These are phyloP conservation scores for Rhynchonycteris naso DNA, from an alignment of 2,797 vertebrate genomes.

Conservation along the genomic window DNA sequence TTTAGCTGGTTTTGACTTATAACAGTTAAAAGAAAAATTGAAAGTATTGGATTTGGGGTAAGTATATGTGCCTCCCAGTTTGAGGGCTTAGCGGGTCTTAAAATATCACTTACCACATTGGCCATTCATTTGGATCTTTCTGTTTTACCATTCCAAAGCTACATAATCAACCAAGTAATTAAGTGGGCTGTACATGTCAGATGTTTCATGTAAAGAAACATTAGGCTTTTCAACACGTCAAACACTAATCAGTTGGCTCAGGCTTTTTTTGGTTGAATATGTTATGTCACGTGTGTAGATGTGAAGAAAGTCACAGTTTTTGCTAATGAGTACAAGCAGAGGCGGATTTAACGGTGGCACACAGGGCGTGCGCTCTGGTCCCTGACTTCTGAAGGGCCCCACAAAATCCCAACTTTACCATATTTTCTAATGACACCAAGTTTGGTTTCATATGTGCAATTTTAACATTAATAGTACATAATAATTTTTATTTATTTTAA, in stretches of 20 bases:
- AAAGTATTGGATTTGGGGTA: constrained; percentile 72
- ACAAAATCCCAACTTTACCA: no score
- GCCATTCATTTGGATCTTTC: constrained; percentile 55
- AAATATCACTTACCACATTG: constrained; percentile 52
- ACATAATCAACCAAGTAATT: constrained; percentile 59
- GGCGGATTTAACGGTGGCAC: no score
- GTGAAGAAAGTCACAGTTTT: background rate
- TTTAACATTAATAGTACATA: no score
- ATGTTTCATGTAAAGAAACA: constrained; percentile 25
- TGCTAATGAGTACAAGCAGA: background rate
- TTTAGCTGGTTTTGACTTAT: constrained; percentile 60
- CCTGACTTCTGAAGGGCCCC: no score
- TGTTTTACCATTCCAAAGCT: constrained; percentile 55
- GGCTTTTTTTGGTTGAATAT: constrained; percentile 22
- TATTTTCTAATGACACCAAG: no score
- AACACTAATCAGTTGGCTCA: constrained; percentile 19
- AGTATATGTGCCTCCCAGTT: constrained; percentile 66
- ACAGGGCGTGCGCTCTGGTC: no score
- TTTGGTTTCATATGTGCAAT: no score
- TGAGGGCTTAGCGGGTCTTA: background rate
- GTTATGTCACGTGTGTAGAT: background rate
- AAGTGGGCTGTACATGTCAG: constrained; percentile 44
- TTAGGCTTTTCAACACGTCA: constrained; percentile 50
- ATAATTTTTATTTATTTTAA: no score
- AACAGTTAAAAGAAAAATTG: constrained; percentile 75